phyloP scores from a whole-genome alignment of 2,113 vertebrate species.

The Chlorodrepanis virens region DNA sequence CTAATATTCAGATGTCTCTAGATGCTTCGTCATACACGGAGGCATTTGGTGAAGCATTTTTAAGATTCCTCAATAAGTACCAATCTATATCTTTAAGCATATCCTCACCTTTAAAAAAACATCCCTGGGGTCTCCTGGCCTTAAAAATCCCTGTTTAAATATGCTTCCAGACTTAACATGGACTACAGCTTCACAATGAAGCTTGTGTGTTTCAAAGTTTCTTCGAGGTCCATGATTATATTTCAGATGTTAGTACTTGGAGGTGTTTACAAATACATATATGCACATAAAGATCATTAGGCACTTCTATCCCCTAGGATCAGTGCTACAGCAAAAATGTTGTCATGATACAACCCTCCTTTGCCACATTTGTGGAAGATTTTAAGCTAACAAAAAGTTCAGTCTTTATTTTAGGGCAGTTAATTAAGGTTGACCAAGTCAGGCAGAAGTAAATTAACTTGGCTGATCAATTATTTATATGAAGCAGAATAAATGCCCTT shows the following conservation, averaged over 20 bases:
- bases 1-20: conserved; percentile 15
- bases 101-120: not conserved
- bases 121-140: not conserved
- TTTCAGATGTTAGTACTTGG: not conserved
- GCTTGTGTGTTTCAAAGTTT: not conserved
- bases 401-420: conserved; percentile 81
- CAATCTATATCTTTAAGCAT: not conserved
- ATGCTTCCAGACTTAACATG: not conserved
- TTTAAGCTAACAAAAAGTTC: conserved; percentile 78
- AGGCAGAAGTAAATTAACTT: conserved; percentile 96
- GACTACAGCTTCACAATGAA: not conserved
- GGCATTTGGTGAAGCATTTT: conserved; percentile 16
- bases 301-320: conserved; percentile 50
- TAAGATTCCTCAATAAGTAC: not conserved
- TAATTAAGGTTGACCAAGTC: conserved; percentile 97
- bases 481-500: conserved; percentile 95
- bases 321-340: conserved; percentile 51
- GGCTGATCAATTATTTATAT: conserved; percentile 98
- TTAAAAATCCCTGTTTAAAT: not conserved
- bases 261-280: conserved; percentile 54
- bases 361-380: conserved; percentile 67
- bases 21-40: not conserved
- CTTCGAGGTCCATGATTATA: not conserved
- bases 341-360: conserved; percentile 56
- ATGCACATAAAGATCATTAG: conserved; percentile 39